Percentiles rank a stretch among this genome's conserved stretches.
Evolutionary conservation across 2,113 vertebrate species (phyloP).

Genomic region (Vicugna pacos): DNA sequence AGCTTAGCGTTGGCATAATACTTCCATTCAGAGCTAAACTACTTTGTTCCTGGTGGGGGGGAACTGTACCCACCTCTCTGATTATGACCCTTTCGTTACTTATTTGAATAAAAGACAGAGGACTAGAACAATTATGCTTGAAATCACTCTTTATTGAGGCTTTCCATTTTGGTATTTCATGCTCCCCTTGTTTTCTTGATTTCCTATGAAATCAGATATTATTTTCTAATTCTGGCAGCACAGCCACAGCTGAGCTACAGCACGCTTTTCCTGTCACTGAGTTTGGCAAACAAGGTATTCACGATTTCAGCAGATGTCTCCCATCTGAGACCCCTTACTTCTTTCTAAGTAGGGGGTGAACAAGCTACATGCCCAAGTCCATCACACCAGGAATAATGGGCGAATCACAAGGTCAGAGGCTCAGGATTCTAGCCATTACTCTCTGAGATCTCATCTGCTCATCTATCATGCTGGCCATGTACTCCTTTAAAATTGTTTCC

Average conservation of each 20-base stretch:
- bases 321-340: not conserved
- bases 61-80: not conserved
- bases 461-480: rapidly evolving
- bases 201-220: constrained; percentile 65
- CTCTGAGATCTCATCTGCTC: rapidly evolving
- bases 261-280: not conserved
- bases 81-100: not conserved
- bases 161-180: constrained; percentile 53
- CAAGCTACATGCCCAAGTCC: not conserved
- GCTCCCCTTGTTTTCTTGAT: constrained; percentile 63
- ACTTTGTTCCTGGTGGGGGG: not conserved
- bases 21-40: constrained; percentile 32
- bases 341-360: not conserved
- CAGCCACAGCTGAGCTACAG: constrained; percentile 46
- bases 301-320: constrained; percentile 49
- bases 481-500: not conserved
- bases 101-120: constrained; percentile 36
- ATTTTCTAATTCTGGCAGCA: constrained; percentile 63
- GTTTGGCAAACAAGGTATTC: constrained; percentile 49
- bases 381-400: not conserved
- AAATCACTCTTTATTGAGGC: not conserved
- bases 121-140: not conserved
- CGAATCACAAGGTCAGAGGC: not conserved
- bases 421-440: not conserved
- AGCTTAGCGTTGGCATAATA: constrained; percentile 33